These are phyloP conservation scores for Pseudomyrmex pallidus DNA, from an alignment of 1,140 invertebrate genomes.

Conservation along the genomic window DNA sequence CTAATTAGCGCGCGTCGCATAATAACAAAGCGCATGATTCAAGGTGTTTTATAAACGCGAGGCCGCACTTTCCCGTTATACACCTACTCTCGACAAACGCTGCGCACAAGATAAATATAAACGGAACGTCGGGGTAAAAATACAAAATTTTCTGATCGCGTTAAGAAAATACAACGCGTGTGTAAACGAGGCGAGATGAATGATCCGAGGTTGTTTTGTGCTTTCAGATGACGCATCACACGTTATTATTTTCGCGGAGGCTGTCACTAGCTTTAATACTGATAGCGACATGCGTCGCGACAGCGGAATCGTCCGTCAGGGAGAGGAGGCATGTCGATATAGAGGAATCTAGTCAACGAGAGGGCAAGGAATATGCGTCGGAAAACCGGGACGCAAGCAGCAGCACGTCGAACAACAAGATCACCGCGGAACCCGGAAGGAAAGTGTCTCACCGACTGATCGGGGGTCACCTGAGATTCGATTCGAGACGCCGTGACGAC, in stretches of 20 bases:
- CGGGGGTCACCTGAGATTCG: constrained; percentile 86
- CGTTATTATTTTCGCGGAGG: constrained; percentile 45
- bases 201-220: constrained; percentile 12
- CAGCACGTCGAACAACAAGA: constrained; percentile 65
- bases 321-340: constrained; percentile 63
- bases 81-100: not conserved
- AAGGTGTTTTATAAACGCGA: not conserved
- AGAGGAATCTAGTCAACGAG: constrained; percentile 74
- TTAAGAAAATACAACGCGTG: not conserved
- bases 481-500: constrained; percentile 56
- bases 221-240: constrained; percentile 78
- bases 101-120: not conserved
- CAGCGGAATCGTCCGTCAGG: constrained; percentile 56
- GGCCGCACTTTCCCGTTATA: not conserved
- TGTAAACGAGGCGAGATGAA: not conserved
- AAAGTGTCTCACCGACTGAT: constrained; percentile 86
- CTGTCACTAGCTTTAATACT: constrained; percentile 60
- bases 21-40: constrained; percentile 10
- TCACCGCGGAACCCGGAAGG: constrained; percentile 70
- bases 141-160: constrained; percentile 5
- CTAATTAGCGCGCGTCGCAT: constrained; percentile 16
- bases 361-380: constrained; percentile 28
- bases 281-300: constrained; percentile 62
- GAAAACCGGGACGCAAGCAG: constrained; percentile 25
- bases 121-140: not conserved